A percentile compares a stretch with the other conserved stretches of the same genome.
Conservation (phyloP, 2,113 vertebrate species). For the Nicator chloris region DNA sequence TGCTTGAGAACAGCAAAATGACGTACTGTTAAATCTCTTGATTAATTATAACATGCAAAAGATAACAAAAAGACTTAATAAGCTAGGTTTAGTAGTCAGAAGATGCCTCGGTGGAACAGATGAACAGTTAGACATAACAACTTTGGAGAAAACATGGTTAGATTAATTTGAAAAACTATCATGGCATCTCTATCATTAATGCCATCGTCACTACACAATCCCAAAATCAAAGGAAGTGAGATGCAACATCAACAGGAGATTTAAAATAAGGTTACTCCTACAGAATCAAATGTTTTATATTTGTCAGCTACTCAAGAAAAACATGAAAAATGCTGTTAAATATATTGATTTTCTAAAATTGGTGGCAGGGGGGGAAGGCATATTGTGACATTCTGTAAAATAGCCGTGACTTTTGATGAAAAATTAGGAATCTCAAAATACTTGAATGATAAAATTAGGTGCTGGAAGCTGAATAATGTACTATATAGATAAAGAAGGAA, state of each 20-base stretch:
- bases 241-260: neutral
- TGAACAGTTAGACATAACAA: neutral
- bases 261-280: neutral
- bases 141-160: neutral
- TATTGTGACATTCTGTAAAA: neutral
- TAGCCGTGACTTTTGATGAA: neutral
- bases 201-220: neutral
- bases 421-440: neutral
- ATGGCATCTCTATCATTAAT: neutral
- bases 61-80: neutral
- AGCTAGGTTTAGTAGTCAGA: neutral
- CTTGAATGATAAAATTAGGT: neutral
- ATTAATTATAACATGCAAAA: neutral
- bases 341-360: neutral
- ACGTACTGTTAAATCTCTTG: neutral
- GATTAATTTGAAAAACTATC: neutral
- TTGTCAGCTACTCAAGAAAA: neutral
- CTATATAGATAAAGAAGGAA: neutral
- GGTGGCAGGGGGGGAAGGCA: accelerated
- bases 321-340: neutral
- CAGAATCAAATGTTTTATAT: neutral
- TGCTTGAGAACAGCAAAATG: neutral
- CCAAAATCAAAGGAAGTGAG: neutral
- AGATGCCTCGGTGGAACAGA: neutral
- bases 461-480: neutral